A percentile compares a stretch with the other conserved stretches of the same genome.
Conservation (phyloP, 2,797 vertebrate species). For the Pseudomugil tenellus region DNA sequence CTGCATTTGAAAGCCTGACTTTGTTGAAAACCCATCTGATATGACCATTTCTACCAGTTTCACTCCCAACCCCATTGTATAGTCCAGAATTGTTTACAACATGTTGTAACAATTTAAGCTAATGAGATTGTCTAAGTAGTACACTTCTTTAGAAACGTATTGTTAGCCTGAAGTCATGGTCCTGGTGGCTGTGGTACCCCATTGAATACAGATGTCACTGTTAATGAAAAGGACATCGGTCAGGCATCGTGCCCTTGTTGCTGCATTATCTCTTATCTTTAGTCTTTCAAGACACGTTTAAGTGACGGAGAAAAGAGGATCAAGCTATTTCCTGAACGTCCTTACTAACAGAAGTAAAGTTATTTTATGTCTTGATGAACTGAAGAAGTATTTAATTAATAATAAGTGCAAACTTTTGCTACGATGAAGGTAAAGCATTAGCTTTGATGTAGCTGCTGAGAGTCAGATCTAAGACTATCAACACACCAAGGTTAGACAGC, state of each 20-base stretch:
- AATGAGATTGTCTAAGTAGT: not conserved
- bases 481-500: no score
- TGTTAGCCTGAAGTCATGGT: not conserved
- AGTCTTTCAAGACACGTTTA: not conserved
- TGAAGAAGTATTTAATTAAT: not conserved
- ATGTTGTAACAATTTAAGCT: not conserved
- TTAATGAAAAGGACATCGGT: not conserved
- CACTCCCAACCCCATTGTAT: not conserved
- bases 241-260: not conserved
- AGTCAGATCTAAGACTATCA: no score
- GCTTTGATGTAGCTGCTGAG: no score
- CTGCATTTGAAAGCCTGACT: not conserved
- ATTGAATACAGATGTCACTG: not conserved
- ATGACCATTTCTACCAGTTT: not conserved
- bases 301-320: not conserved
- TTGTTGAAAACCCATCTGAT: conserved; percentile 7
- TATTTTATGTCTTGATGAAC: not conserved
- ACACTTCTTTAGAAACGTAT: not conserved
- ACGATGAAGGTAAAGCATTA: not conserved
- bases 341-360: not conserved
- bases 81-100: conserved; percentile 1
- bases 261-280: not conserved
- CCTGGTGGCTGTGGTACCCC: not conserved
- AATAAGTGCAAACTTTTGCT: not conserved
- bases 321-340: not conserved